Base-by-base conservation (phyloP, 2,888 invertebrate species). In the Xestia rhomboidea region DNA sequence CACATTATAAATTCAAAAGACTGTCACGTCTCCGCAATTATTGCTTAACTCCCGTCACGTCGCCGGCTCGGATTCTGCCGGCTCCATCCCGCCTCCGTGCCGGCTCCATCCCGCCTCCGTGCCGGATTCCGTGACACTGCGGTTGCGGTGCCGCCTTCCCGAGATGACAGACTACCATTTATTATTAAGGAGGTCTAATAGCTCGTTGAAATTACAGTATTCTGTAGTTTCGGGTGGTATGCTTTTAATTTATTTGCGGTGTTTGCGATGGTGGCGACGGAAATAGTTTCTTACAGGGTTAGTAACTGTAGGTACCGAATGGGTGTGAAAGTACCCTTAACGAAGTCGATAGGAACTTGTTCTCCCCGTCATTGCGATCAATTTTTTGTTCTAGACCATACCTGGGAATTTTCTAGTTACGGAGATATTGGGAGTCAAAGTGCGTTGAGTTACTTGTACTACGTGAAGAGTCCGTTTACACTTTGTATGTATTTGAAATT, bases 111-210 rank as follows among this genome's bases (percentile, higher is more conserved):
- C n/a, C 63, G n/a, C 3, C 38, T 41, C 24, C 13, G 34, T 64
- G 41, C 41, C 64, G 41, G 64, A n/a, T 64, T 64, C 15, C 18
- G 41, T 64, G 64, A 64, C 41, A 64, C 18, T 41, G 64, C n/a
- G 41, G 64, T 64, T 64, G 64, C 18, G 64, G 64, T 64, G 15
- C n/a, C 64, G 64, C 64, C 57, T 13, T 8, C 41, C 1, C 18
- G n/a, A n/a, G 64, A 64, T 64, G 57, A 73, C 18, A 44, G 64
- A 64, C 64, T 41, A 41, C n/a, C 38, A 38, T 64, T 41, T 64
- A 64, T 41, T 64, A 64, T 64, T 64, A 41, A 27, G 41, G 18
- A 41, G 41, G 41, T 41, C 8, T 64, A 64, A 64, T 64, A 64
- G 64, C n/a, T 64, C 41, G 41, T 27, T 41, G 64, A 41, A 64